Evolutionary conservation across 2,113 vertebrate species (phyloP), one percentile per base, ranked within the genome.

Genomic region (Mesitornis unicolor): DNA sequence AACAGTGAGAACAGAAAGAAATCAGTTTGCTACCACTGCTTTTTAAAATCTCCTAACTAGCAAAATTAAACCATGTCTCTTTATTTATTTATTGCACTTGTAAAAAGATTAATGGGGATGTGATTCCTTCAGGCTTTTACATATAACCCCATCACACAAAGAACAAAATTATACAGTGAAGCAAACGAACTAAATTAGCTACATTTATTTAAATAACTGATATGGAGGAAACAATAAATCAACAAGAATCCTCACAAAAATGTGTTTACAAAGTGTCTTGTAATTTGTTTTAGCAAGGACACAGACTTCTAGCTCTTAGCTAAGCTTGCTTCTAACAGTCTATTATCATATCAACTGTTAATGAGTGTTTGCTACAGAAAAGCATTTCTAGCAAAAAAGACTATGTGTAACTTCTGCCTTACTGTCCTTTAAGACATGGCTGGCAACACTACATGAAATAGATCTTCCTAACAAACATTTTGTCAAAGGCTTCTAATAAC

Each of bases 21-120:
- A 94, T 95, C 79, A 61, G 65, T 96, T 96, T 97, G 92, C 85
- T 92, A 87, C 81, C 59, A 57, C 20, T 90, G 93, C 91, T 94
- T 93, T 97, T 97, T 98, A 93, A 94, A 96, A 95, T 96, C 92
- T 97, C 87, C 93, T 97, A 98, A 98, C 96, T 96, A 97, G 97
- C 73, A 96, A 98, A 98, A 98, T 98, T 97, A 98, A 98, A 97
- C 97, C 75, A 92, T 93, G 94, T 96, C 97, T 98, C 96, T 98
- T 98, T 98, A 97, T 97, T 98, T 98, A 98, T 98, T 98, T 98
- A 98, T 98, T 98, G 93, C 97, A 95, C 96, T 98, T 98, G 93
- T 97, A 97, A 97, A 98, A 98, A 97, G 97, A 98, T 98, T 97
- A 98, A 98, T 97, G 93, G 97, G 90, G 75, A 98, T 97, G 95